phyloP scores from a whole-genome alignment of 2,797 vertebrate species.

The Coregonus suidteri region DNA sequence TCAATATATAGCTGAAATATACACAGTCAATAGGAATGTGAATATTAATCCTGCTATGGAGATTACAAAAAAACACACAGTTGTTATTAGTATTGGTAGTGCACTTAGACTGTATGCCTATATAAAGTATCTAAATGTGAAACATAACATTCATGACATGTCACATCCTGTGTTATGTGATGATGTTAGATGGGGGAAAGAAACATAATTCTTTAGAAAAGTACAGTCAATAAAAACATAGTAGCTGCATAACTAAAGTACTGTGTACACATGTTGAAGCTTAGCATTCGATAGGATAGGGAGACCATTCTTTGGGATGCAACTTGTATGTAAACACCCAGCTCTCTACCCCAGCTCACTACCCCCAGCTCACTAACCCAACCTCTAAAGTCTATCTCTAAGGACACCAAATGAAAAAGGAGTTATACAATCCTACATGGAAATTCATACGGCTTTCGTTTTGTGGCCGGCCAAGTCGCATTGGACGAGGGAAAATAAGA shows the following conservation, averaged over 20 bases:
- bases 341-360: too few relatives aligned
- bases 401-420: neutral
- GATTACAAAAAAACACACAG: neutral
- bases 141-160: neutral
- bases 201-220: neutral
- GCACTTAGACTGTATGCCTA: too few relatives aligned
- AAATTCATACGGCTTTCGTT: neutral
- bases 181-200: neutral
- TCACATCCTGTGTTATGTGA: neutral
- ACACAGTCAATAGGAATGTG: too few relatives aligned
- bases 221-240: neutral
- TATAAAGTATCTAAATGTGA: neutral
- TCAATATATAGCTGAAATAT: neutral
- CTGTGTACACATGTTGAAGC: neutral
- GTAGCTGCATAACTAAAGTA: neutral
- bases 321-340: too few relatives aligned
- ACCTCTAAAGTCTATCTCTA: neutral
- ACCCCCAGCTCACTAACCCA: neutral
- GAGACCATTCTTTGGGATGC: too few relatives aligned
- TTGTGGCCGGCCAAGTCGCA: slow-evolving; percentile 9
- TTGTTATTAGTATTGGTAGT: too few relatives aligned
- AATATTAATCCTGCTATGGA: too few relatives aligned
- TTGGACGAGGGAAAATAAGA: neutral
- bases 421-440: neutral
- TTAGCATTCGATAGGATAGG: neutral